Conservation (phyloP, 2,888 invertebrate species). For the Andrena minutula region DNA sequence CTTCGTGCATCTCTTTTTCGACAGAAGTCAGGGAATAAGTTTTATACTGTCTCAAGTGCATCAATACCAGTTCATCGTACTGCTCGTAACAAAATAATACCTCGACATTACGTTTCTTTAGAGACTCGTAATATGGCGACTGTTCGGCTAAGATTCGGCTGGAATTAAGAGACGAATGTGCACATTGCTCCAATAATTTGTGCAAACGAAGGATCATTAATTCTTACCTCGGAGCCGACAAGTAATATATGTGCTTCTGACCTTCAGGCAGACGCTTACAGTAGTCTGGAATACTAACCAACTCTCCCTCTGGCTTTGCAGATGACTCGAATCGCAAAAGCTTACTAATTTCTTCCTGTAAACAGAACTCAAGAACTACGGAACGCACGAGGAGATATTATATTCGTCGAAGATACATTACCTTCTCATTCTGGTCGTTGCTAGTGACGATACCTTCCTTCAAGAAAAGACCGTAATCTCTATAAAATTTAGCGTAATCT, state of each 20-base stretch:
- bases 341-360: slow-evolving; percentile 95
- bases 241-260: slow-evolving; percentile 95
- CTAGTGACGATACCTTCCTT: slow-evolving; percentile 98
- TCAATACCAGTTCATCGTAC: slow-evolving; percentile 97
- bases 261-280: slow-evolving; percentile 90
- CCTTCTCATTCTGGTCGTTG: slow-evolving; percentile 92
- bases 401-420: slow-evolving; percentile 80
- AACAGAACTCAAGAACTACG: slow-evolving; percentile 38
- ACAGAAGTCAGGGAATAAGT: slow-evolving; percentile 92
- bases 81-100: slow-evolving; percentile 98
- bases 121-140: slow-evolving; percentile 97
- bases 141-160: slow-evolving; percentile 96
- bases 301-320: slow-evolving; percentile 89
- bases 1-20: slow-evolving; percentile 96
- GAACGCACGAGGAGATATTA: background rate
- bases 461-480: slow-evolving; percentile 96
- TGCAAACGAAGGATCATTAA: background rate
- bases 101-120: slow-evolving; percentile 94
- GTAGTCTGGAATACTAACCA: slow-evolving; percentile 93
- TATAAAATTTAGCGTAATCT: slow-evolving; percentile 94
- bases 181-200: background rate
- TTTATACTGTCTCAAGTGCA: slow-evolving; percentile 94
- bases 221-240: slow-evolving; percentile 95
- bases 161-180: slow-evolving; percentile 66
- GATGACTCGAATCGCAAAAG: slow-evolving; percentile 97